phyloP scores from a whole-genome alignment of 1,140 invertebrate genomes.

The Drosophila melanica region DNA sequence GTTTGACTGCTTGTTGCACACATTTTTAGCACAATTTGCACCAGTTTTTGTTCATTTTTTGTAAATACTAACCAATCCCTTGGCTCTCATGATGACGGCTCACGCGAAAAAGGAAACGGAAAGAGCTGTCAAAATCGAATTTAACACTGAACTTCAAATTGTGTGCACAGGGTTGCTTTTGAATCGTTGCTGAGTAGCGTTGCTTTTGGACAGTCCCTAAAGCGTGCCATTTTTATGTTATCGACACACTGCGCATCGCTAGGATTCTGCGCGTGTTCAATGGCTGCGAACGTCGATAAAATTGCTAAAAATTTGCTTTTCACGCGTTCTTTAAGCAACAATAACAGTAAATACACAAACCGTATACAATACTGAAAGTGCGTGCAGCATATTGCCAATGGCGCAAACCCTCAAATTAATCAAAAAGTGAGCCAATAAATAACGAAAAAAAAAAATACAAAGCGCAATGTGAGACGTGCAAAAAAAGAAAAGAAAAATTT shows the following conservation, averaged over 20 bases:
- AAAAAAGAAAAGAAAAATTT: slow-evolving; percentile 48
- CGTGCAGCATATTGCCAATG: slow-evolving; percentile 20
- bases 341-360: slow-evolving; percentile 23
- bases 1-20: slow-evolving; percentile 25
- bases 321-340: slow-evolving; percentile 47
- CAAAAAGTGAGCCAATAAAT: slow-evolving; percentile 41
- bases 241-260: slow-evolving; percentile 54
- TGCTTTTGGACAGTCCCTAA: slow-evolving; percentile 64
- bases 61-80: slow-evolving; percentile 85
- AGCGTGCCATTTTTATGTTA: slow-evolving; percentile 42
- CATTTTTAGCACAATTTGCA: slow-evolving; percentile 44
- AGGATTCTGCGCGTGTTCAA: slow-evolving; percentile 72
- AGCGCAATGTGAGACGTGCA: slow-evolving; percentile 58
- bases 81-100: slow-evolving; percentile 86
- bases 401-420: slow-evolving; percentile 16
- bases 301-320: slow-evolving; percentile 62
- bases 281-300: slow-evolving; percentile 63
- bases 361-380: slow-evolving; percentile 23
- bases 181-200: slow-evolving; percentile 16
- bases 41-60: slow-evolving; percentile 56
- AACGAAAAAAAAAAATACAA: slow-evolving; percentile 45
- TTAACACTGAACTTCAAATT: slow-evolving; percentile 33
- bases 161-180: slow-evolving; percentile 25
- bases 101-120: slow-evolving; percentile 84
- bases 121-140: slow-evolving; percentile 67